Conservation (phyloP, 2,888 invertebrate species). For the Yponomeuta evonymella region DNA sequence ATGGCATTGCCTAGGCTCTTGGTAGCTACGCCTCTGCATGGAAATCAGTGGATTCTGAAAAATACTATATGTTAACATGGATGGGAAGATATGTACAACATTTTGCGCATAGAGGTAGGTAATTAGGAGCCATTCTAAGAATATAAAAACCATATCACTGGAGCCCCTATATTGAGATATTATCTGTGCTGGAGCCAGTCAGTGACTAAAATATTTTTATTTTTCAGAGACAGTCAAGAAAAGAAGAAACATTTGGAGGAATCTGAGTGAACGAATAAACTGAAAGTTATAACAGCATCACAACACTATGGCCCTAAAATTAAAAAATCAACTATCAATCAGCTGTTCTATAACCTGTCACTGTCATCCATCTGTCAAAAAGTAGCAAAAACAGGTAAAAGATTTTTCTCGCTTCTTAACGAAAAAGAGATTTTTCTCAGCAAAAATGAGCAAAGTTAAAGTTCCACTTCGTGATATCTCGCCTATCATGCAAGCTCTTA, state of each 20-base stretch:
- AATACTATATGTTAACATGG: too few relatives aligned
- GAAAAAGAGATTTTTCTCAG: neutral
- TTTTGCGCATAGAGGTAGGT: too few relatives aligned
- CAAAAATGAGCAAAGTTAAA: slow-evolving; percentile 54
- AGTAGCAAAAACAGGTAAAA: neutral
- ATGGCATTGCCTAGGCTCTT: too few relatives aligned
- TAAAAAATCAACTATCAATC: neutral
- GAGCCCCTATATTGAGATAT: too few relatives aligned
- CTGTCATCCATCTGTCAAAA: neutral
- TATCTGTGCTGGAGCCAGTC: too few relatives aligned
- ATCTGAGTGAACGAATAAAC: neutral
- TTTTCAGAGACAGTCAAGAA: neutral
- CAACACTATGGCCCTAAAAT: neutral
- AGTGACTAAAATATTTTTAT: neutral
- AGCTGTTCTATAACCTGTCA: neutral
- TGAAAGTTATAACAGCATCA: neutral
- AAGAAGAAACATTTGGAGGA: neutral
- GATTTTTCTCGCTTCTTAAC: neutral
- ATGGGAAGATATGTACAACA: too few relatives aligned
- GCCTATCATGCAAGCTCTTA: slow-evolving; percentile 76
- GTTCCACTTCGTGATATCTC: slow-evolving; percentile 79
- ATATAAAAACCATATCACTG: too few relatives aligned
- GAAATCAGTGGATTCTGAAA: too few relatives aligned
- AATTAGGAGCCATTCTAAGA: too few relatives aligned
- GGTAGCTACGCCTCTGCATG: too few relatives aligned